Evolutionary conservation across 2,888 invertebrate genomes (phyloP).

Genomic region (Andrena hattorfiana): DNA sequence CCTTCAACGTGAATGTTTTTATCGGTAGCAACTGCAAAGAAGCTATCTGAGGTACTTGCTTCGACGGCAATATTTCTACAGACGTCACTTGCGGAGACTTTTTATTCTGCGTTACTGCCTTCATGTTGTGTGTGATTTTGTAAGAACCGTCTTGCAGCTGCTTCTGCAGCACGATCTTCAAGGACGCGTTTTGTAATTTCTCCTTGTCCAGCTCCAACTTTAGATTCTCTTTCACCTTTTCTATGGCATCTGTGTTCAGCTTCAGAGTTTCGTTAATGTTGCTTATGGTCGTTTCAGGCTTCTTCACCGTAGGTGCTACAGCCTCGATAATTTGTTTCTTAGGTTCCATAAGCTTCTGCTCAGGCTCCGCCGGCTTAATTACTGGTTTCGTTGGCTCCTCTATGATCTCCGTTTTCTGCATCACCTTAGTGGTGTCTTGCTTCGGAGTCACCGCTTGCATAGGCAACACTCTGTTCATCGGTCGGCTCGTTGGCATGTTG

Average conservation of each 20-base stretch:
- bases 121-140: slow-evolving; percentile 84
- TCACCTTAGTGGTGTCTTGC: slow-evolving; percentile 82
- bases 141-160: slow-evolving; percentile 85
- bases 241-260: slow-evolving; percentile 64
- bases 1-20: slow-evolving; percentile 83
- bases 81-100: slow-evolving; percentile 73
- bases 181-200: slow-evolving; percentile 77
- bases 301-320: slow-evolving; percentile 52
- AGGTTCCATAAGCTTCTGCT: slow-evolving; percentile 57
- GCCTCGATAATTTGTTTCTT: slow-evolving; percentile 61
- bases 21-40: slow-evolving; percentile 84
- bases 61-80: slow-evolving; percentile 74
- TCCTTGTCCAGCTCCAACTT: slow-evolving; percentile 71
- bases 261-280: slow-evolving; percentile 58
- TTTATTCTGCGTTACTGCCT: slow-evolving; percentile 69
- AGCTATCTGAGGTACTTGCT: slow-evolving; percentile 75
- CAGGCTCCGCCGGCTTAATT: slow-evolving; percentile 72
- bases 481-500: slow-evolving; percentile 86
- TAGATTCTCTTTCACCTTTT: slow-evolving; percentile 72
- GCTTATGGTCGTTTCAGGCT: slow-evolving; percentile 42
- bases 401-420: slow-evolving; percentile 74
- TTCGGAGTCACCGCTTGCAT: slow-evolving; percentile 89
- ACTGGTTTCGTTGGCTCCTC: slow-evolving; percentile 80
- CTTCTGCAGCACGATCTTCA: slow-evolving; percentile 86
- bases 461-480: slow-evolving; percentile 92